phyloP scores from a whole-genome alignment of 2,888 invertebrate genomes.

The Amphipyra tragopoginis region DNA sequence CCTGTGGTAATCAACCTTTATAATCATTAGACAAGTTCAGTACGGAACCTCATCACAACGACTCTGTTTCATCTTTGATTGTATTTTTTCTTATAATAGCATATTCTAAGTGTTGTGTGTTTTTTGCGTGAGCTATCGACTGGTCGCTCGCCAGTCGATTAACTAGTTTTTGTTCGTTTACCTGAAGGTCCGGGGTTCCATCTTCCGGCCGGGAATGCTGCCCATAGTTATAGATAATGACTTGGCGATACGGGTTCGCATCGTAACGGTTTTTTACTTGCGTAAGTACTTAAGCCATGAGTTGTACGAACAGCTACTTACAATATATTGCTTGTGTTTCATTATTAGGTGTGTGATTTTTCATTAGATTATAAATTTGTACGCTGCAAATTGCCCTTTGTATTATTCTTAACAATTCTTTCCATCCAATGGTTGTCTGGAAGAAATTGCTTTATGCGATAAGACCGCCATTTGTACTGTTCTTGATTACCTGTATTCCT shows the following conservation, averaged over 20 bases:
- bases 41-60: slow-evolving; percentile 32
- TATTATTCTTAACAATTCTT: too few species aligned
- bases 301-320: background rate
- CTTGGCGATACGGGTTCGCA: slow-evolving; percentile 35
- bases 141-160: slow-evolving; percentile 15
- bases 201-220: slow-evolving; percentile 45
- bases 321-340: background rate
- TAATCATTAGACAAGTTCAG: background rate
- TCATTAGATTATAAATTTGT: too few species aligned
- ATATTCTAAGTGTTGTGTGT: slow-evolving; percentile 28
- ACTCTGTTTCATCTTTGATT: background rate
- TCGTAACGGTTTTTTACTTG: slow-evolving; percentile 39
- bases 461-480: too few species aligned
- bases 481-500: too few species aligned
- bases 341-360: too few species aligned
- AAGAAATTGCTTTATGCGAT: too few species aligned
- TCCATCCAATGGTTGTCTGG: too few species aligned
- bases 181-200: slow-evolving; percentile 52
- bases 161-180: slow-evolving; percentile 53
- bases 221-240: slow-evolving; percentile 42
- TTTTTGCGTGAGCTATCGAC: slow-evolving; percentile 44
- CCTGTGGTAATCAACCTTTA: background rate
- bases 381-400: too few species aligned
- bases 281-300: background rate
- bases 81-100: slow-evolving; percentile 26